phyloP scores from a whole-genome alignment of 2,888 invertebrate genomes.

The Labia minor region DNA sequence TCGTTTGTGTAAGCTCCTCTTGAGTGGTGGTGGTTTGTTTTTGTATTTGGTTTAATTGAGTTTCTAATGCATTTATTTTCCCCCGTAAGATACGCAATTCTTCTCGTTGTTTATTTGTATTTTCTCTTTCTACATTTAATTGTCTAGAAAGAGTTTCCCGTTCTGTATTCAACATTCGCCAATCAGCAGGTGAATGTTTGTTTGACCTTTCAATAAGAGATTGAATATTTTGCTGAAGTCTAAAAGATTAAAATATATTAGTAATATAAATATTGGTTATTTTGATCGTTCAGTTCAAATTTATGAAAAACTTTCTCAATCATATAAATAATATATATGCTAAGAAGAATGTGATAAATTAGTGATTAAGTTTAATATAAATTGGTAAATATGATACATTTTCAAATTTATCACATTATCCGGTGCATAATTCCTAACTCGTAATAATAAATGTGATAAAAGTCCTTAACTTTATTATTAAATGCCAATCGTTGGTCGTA shows the following conservation, averaged over 20 bases:
- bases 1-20: constrained; percentile 7
- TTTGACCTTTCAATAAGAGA: constrained; percentile 81
- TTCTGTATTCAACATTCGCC: constrained; percentile 72
- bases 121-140: constrained; percentile 64
- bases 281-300: too few relatives aligned
- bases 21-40: neutral
- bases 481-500: too few relatives aligned
- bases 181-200: constrained; percentile 84
- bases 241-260: neutral
- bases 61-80: constrained; percentile 16
- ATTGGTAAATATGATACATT: too few relatives aligned
- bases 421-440: too few relatives aligned
- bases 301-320: too few relatives aligned
- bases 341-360: too few relatives aligned
- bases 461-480: too few relatives aligned
- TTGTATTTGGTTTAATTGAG: neutral
- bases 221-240: constrained; percentile 64
- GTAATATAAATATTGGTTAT: neutral
- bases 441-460: too few relatives aligned
- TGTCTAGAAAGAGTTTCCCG: constrained; percentile 69
- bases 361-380: too few relatives aligned
- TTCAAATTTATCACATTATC: too few relatives aligned
- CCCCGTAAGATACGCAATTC: constrained; percentile 49
- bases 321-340: too few relatives aligned
- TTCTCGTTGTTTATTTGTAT: constrained; percentile 53